Conservation (phyloP, 2,113 vertebrate species). For the Xenopus tropicalis region UCB_Xtro_10.0 CM004446.2:68103501-68104000, state of each 20-base stretch:
- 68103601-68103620: too few species aligned
- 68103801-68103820: conserved; percentile 21
- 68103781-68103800: conserved; percentile 36
- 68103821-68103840: conserved; percentile 31
- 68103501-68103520: too few species aligned
- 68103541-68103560: too few species aligned
- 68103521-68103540: too few species aligned
- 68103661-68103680: neutral
- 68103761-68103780: conserved; percentile 23
- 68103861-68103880: conserved; percentile 31
- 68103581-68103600: too few species aligned
- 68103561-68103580: too few species aligned
- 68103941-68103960: conserved; percentile 28
- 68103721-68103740: conserved; percentile 18
- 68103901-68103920: neutral
- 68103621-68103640: too few species aligned
- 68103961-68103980: conserved; percentile 3
- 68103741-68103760: conserved; percentile 10
- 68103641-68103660: neutral
- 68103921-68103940: conserved; percentile 12
- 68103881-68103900: conserved; percentile 15
- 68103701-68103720: conserved; percentile 26
- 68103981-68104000: too few species aligned
- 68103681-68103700: conserved; percentile 5
- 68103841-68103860: conserved; percentile 35